Conservation (phyloP, 1,140 invertebrate species). For the Apocrypta bakeri region DNA sequence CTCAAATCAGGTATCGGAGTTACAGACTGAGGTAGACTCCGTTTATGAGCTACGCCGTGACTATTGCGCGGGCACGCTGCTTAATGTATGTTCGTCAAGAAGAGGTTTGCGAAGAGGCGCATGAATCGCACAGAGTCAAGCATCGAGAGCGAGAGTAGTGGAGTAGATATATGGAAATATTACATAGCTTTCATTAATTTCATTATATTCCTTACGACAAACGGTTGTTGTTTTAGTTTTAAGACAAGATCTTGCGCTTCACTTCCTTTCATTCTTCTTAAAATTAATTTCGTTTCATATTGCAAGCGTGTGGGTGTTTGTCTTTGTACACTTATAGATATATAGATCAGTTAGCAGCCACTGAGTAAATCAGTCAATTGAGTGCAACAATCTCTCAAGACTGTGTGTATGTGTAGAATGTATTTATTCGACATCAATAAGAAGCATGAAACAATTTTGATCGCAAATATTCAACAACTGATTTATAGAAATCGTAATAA, state of each 20-base stretch:
- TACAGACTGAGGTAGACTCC: conserved; percentile 85
- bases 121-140: conserved; percentile 60
- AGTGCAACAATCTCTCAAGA: conserved; percentile 53
- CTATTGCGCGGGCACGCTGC: conserved; percentile 82
- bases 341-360: conserved; percentile 14
- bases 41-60: conserved; percentile 88
- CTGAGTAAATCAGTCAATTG: conserved; percentile 30
- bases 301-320: background rate
- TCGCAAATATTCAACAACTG: conserved; percentile 56
- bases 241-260: too few species aligned
- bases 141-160: conserved; percentile 64
- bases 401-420: conserved; percentile 39
- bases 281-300: conserved; percentile 44
- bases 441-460: conserved; percentile 69
- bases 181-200: conserved; percentile 62
- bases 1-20: conserved; percentile 89
- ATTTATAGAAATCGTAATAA: conserved; percentile 29
- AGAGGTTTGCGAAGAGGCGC: conserved; percentile 67
- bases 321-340: conserved; percentile 10
- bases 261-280: conserved; percentile 44
- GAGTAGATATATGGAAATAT: conserved; percentile 71
- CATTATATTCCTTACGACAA: conserved; percentile 4
- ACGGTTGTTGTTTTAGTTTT: conserved; percentile 22
- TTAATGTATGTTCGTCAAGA: conserved; percentile 46
- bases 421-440: conserved; percentile 71